A percentile compares a stretch with the other conserved stretches of the same genome.
Evolutionary conservation across 2,888 invertebrate species (phyloP).

Genomic region (Stenichneumon culpator): DNA sequence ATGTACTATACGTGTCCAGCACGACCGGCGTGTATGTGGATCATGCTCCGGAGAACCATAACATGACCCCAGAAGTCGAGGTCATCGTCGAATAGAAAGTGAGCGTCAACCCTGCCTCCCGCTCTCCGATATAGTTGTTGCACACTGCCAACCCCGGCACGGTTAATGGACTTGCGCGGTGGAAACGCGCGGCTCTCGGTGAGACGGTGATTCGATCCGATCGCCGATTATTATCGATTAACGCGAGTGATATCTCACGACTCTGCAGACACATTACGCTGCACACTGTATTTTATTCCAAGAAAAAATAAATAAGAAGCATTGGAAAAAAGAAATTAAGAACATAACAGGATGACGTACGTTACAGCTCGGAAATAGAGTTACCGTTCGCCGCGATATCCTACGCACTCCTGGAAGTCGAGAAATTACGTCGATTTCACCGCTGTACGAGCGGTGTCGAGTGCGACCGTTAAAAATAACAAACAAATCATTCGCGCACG

Average conservation of each 20-base stretch:
- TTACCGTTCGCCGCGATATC: slow-evolving; percentile 34
- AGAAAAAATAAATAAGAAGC: background rate
- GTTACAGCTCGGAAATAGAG: slow-evolving; percentile 8
- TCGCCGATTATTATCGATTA: slow-evolving; percentile 58
- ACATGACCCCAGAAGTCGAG: slow-evolving; percentile 43
- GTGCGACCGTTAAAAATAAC: background rate
- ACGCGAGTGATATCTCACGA: slow-evolving; percentile 23
- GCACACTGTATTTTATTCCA: background rate
- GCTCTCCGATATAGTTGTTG: slow-evolving; percentile 7
- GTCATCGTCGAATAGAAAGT: slow-evolving; percentile 48
- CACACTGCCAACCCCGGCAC: background rate
- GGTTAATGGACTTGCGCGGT: background rate
- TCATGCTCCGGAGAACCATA: slow-evolving; percentile 3
- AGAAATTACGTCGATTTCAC: background rate
- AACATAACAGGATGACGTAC: slow-evolving; percentile 41
- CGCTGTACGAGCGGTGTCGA: background rate
- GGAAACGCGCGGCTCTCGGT: background rate
- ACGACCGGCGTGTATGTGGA: slow-evolving; percentile 5
- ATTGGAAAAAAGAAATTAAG: background rate
- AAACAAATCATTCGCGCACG: slow-evolving; percentile 8
- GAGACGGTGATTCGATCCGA: slow-evolving; percentile 55
- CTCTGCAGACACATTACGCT: background rate
- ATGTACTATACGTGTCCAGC: background rate
- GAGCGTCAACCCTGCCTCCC: slow-evolving; percentile 43
- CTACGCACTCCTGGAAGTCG: slow-evolving; percentile 27